Conservation (phyloP, 2,888 invertebrate species). For the Ormyrus labotus region DNA sequence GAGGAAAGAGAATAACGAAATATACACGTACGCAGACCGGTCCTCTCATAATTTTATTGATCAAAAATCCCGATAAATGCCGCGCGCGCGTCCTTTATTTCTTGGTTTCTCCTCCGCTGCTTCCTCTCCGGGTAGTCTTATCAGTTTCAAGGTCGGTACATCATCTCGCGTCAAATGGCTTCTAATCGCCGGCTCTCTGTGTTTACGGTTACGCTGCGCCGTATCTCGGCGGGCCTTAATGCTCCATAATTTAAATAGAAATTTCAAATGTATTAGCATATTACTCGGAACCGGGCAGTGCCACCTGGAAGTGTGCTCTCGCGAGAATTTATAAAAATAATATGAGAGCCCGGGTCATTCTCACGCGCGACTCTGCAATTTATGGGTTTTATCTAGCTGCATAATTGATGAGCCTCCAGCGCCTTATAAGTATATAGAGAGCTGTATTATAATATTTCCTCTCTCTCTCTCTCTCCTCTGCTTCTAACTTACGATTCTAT, state of each 20-base stretch:
- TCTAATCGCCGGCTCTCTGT: conserved; percentile 34
- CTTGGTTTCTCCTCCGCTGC: not conserved
- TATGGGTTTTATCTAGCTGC: conserved; percentile 57
- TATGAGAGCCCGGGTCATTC: conserved; percentile 53
- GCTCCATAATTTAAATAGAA: conserved; percentile 52
- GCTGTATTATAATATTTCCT: conserved; percentile 1
- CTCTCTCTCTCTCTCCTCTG: conserved; percentile 1
- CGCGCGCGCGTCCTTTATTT: conserved; percentile 4
- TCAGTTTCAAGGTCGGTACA: conserved; percentile 48
- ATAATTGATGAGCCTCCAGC: conserved; percentile 54
- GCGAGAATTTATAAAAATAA: conserved; percentile 54
- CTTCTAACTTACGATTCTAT: conserved; percentile 36
- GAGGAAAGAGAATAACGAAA: conserved; percentile 4
- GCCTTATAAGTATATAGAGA: conserved; percentile 25
- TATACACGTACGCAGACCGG: conserved; percentile 35
- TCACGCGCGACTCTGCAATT: conserved; percentile 49
- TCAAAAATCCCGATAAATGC: conserved; percentile 61
- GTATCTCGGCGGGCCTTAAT: conserved; percentile 40
- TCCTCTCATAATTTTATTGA: conserved; percentile 65
- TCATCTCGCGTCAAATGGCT: conserved; percentile 49
- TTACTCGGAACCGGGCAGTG: conserved; percentile 49
- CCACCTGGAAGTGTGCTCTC: conserved; percentile 30
- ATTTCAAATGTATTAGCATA: conserved; percentile 57
- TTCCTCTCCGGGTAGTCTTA: not conserved
- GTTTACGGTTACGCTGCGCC: conserved; percentile 32